phyloP scores from a whole-genome alignment of 1,140 invertebrate genomes.

The Drosophila sucinea region DNA sequence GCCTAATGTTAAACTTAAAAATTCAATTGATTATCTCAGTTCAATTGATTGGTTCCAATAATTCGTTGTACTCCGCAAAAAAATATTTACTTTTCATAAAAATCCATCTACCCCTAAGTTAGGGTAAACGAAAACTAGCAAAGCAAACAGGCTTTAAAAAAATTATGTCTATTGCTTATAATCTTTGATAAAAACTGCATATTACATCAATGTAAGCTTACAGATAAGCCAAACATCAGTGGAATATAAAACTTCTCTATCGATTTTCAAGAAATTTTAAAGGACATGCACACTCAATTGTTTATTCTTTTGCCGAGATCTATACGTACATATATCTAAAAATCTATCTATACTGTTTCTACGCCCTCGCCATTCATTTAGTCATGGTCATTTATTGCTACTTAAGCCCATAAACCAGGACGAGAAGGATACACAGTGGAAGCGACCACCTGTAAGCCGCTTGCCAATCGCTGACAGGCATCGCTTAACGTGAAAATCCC shows the following conservation, averaged over 20 bases:
- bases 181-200: too few species aligned
- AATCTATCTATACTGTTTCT: conserved; percentile 39
- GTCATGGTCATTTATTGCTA: conserved; percentile 55
- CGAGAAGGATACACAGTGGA: conserved; percentile 23
- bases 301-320: neutral
- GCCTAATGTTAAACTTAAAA: too few species aligned
- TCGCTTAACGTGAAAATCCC: conserved; percentile 72
- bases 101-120: neutral
- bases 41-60: too few species aligned
- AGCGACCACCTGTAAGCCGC: conserved; percentile 72
- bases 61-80: too few species aligned
- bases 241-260: neutral
- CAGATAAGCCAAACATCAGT: neutral
- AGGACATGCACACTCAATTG: neutral
- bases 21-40: too few species aligned
- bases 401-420: conserved; percentile 65
- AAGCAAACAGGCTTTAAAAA: neutral
- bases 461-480: conserved; percentile 75
- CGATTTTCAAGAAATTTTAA: neutral
- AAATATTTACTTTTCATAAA: neutral
- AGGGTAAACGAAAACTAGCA: neutral
- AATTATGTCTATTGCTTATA: too few species aligned
- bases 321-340: conserved; percentile 32
- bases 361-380: conserved; percentile 50
- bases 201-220: too few species aligned